Evolutionary conservation across 2,888 invertebrate species (phyloP).

Genomic region (Boloria selene): DNA sequence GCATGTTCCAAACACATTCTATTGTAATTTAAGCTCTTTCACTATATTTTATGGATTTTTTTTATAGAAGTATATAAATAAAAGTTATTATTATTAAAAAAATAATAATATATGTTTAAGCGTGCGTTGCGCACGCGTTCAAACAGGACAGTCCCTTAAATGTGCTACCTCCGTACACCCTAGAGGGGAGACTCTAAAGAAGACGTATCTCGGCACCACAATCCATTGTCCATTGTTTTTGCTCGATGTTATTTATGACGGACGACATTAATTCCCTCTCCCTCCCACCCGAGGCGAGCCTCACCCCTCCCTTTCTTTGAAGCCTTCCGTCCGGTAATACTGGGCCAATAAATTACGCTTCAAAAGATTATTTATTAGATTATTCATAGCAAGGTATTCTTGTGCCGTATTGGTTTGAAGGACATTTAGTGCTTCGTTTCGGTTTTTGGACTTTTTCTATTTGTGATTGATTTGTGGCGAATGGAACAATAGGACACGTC

Average conservation of each 20-base stretch:
- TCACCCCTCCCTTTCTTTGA: conserved; percentile 53
- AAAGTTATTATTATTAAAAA: too few species aligned
- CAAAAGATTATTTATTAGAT: conserved; percentile 81
- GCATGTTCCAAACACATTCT: too few species aligned
- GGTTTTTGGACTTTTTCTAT: conserved; percentile 52
- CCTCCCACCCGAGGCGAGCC: conserved; percentile 47
- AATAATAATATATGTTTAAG: conserved; percentile 15
- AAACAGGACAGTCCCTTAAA: conserved; percentile 41
- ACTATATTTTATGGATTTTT: too few species aligned
- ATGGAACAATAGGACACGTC: conserved; percentile 44
- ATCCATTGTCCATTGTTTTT: conserved; percentile 83
- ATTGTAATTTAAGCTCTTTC: too few species aligned
- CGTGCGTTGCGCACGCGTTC: conserved; percentile 55
- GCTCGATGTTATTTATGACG: conserved; percentile 79
- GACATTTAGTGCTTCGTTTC: conserved; percentile 61
- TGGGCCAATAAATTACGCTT: conserved; percentile 76
- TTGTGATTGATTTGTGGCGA: conserved; percentile 73
- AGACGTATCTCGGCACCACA: conserved; percentile 78
- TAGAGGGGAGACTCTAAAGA: conserved; percentile 66
- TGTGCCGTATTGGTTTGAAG: conserved; percentile 77
- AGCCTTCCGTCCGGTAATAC: conserved; percentile 77
- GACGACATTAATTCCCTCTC: conserved; percentile 64
- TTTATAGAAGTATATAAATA: too few species aligned
- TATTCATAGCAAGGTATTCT: conserved; percentile 72
- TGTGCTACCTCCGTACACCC: conserved; percentile 33